phyloP scores from a whole-genome alignment of 1,140 invertebrate genomes.

The Scaptomyza montana region DNA sequence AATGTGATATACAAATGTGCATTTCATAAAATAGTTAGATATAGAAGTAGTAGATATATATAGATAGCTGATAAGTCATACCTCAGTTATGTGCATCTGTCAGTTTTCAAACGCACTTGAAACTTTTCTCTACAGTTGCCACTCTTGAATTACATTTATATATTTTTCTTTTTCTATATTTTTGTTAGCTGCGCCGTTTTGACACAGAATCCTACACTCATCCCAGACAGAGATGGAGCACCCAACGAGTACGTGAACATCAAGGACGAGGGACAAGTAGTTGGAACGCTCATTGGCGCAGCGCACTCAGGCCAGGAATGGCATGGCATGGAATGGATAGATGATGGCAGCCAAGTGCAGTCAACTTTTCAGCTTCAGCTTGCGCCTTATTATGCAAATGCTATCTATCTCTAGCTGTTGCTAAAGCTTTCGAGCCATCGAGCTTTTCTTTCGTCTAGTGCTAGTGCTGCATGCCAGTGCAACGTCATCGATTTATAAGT shows the following conservation, averaged over 20 bases:
- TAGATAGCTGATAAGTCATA: conserved; percentile 56
- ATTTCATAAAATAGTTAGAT: conserved; percentile 1
- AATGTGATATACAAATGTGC: too few relatives aligned
- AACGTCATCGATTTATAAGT: conserved; percentile 81
- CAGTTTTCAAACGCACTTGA: conserved; percentile 23
- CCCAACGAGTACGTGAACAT: too few relatives aligned
- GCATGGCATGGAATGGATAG: not conserved
- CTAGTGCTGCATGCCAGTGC: conserved; percentile 62
- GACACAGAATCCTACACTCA: conserved; percentile 67
- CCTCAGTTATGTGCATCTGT: conserved; percentile 38
- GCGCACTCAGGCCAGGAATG: conserved; percentile 29
- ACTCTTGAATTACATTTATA: conserved; percentile 43
- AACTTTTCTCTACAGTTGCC: conserved; percentile 57
- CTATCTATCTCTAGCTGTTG: conserved; percentile 4
- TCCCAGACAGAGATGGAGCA: conserved; percentile 3
- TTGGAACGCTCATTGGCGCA: conserved; percentile 35
- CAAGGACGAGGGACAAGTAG: conserved; percentile 19
- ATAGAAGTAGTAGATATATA: not conserved
- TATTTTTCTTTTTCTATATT: conserved; percentile 36
- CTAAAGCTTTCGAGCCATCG: not conserved
- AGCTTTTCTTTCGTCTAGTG: not conserved
- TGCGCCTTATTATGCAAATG: conserved; percentile 78
- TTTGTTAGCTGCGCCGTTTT: conserved; percentile 65
- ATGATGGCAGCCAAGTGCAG: conserved; percentile 45
- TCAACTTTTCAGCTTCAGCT: conserved; percentile 64